Evolutionary conservation across 2,797 vertebrate species (phyloP), one percentile per base, ranked within the genome.

Genomic region (Ctenosaura bakeri): DNA sequence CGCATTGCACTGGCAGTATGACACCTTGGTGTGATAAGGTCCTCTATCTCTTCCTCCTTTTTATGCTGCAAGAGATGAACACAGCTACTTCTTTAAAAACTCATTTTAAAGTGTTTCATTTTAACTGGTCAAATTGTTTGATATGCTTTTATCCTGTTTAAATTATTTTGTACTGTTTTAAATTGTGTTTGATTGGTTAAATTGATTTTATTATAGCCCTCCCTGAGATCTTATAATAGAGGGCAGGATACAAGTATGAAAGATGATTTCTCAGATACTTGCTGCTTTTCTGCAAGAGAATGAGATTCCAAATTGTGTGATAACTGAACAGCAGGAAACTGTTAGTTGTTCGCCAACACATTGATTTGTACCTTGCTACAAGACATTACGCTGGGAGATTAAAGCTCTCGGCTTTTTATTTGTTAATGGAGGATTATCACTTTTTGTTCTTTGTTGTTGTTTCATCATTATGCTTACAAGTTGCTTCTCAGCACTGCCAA

Each of bases 381-480:
- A n/a, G 88, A 92, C 29, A 74, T 59, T 59, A 91, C 90, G 85
- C 29, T 91, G 32, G 6, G 83, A 90, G 7, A 1, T 6, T 29
- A 38, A 32, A 1, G 32, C 9, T 16, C 12, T 82, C 88, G 84
- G 46, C 2, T 0, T 88, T 69, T 84, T 82, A 50, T 94, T 91
- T 42, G 1, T 88, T 89, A 89, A 90, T 88, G 89, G 54, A 24
- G 66, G 9, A 3, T 5, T 32, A 50, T 38, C 1, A 29, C 6
- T 14, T 13, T 85, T 90, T 62, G 46, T 7, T 1, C 89, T 59
- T 90, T 92, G 6, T 84, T 80, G 62, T 94, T 78, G 94, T 88
- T 85, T 90, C 93, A 94, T 92, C 77, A 94, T 91, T 94, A 90
- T 87, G 92, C 86, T 62, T 77, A 66, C 38, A 91, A 93, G 52